Percentiles rank a stretch among this genome's conserved stretches.
Conservation (phyloP, 1,140 invertebrate genomes). For the Campoletis sonorensis region DNA sequence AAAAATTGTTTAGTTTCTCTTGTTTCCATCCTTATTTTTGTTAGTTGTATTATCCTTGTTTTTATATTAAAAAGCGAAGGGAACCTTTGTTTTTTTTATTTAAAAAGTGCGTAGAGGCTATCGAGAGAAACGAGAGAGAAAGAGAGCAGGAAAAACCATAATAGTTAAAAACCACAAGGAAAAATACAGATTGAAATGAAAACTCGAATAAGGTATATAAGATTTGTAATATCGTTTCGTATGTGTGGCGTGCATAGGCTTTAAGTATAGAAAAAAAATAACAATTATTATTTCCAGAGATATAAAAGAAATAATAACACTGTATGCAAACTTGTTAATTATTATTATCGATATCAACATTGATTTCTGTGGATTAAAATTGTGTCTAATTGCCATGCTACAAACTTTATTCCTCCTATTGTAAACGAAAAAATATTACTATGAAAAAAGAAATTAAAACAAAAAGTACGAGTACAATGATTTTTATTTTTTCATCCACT, state of each 20-base stretch:
- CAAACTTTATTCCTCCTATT: slow-evolving; percentile 68
- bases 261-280: slow-evolving; percentile 35
- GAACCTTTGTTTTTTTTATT: slow-evolving; percentile 47
- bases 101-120: slow-evolving; percentile 60
- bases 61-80: slow-evolving; percentile 48
- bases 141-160: slow-evolving; percentile 54
- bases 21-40: neutral
- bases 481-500: neutral
- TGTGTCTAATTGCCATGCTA: slow-evolving; percentile 66
- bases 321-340: slow-evolving; percentile 54
- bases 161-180: slow-evolving; percentile 50
- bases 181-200: slow-evolving; percentile 35
- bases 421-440: slow-evolving; percentile 64
- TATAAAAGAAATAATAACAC: slow-evolving; percentile 31
- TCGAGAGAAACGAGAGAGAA: slow-evolving; percentile 48
- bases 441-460: slow-evolving; percentile 64
- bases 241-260: slow-evolving; percentile 37
- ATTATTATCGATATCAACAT: slow-evolving; percentile 50
- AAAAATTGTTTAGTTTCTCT: slow-evolving; percentile 11
- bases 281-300: slow-evolving; percentile 41
- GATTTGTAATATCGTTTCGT: slow-evolving; percentile 43
- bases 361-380: slow-evolving; percentile 58
- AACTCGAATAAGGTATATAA: slow-evolving; percentile 45
- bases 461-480: slow-evolving; percentile 39
- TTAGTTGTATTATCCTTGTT: slow-evolving; percentile 30